Base-by-base conservation (phyloP, 2,888 invertebrate genomes). In the Ophioninae sp. region DNA sequence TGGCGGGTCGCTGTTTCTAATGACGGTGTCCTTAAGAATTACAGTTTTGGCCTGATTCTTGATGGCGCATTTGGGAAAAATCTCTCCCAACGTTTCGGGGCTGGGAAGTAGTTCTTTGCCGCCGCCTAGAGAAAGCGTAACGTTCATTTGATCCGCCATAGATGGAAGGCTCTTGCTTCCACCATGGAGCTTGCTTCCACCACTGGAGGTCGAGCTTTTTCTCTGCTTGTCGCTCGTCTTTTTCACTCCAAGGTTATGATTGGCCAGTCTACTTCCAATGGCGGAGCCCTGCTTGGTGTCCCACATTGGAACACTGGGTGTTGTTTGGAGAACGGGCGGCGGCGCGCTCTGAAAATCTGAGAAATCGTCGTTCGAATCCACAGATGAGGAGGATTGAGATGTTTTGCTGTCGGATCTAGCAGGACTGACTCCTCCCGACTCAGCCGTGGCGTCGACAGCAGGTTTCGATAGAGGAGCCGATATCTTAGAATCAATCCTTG, bases 271-370 rank as follows among this genome's bases (percentile, higher is more conserved):
- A 84, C 93, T 93, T 13, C 93, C 93, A 70, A 94, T 92, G 3
- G 93, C 92, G 7, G 93, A 92, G 13, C 92, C 92, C 77, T 90
- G 91, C 77, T 90, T 92, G 0, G 88, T 89, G 77, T 93, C 92
- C 89, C 89, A 88, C 50, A 91, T 89, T 1, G 91, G 87, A 80
- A 90, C 86, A 64, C 78, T 89, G 0, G 91, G 88, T 7, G 84
- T 61, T n/a, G 68, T 10, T 69, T 79, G 82, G 0, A 76, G 70
- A 8, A 82, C 68, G 7, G 70, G 17, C 2, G 50, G 68, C 1
- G 85, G 91, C 69, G 91, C 92, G 87, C 93, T 94, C 88, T 94
- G 94, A 85, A 94, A 94, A 41, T 94, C 94, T 0, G 93, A 93
- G 86, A 94, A 94, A 20, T 94, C 94, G 85, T 94, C 94, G 62